Conservation (phyloP, 2,113 vertebrate genomes). For the Paracanthobrama guichenoti region DNA sequence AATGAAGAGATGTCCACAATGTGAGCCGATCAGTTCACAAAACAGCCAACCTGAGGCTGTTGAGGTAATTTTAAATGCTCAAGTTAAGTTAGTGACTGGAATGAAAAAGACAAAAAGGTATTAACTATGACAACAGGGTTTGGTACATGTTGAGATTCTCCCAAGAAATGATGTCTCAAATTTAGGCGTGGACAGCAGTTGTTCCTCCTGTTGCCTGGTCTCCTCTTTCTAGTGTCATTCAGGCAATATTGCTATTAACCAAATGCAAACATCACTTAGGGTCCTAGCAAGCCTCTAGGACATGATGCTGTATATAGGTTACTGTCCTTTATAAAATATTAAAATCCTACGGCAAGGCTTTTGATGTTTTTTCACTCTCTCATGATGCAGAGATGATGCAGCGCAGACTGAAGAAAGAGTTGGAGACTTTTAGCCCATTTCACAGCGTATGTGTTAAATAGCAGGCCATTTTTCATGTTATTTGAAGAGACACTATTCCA, state of each 20-base stretch:
- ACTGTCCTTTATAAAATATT: conserved; percentile 49
- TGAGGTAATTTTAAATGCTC: not conserved
- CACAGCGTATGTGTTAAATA: not conserved
- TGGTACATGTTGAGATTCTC: not conserved
- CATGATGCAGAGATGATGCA: conserved; percentile 9
- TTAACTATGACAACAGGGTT: not conserved
- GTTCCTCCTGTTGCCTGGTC: not conserved
- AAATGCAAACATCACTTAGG: not conserved
- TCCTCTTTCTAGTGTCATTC: not conserved
- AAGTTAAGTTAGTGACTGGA: not conserved
- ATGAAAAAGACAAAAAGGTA: not conserved
- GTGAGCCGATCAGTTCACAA: conserved; percentile 4
- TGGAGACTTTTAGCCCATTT: not conserved
- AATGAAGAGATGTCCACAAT: not conserved
- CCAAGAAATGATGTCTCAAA: not conserved
- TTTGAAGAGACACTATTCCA: conserved; percentile 38
- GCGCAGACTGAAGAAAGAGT: not conserved
- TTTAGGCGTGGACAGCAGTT: not conserved
- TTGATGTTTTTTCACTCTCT: conserved; percentile 10
- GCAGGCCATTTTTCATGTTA: conserved; percentile 37
- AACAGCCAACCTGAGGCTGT: conserved; percentile 1
- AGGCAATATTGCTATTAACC: conserved; percentile 27
- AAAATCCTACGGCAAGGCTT: not conserved
- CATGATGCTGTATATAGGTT: conserved; percentile 23
- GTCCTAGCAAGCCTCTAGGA: conserved; percentile 30